A percentile compares a stretch with the other conserved stretches of the same genome.
Conservation (phyloP, 2,113 vertebrate species). For the Eulemur macaco region DNA sequence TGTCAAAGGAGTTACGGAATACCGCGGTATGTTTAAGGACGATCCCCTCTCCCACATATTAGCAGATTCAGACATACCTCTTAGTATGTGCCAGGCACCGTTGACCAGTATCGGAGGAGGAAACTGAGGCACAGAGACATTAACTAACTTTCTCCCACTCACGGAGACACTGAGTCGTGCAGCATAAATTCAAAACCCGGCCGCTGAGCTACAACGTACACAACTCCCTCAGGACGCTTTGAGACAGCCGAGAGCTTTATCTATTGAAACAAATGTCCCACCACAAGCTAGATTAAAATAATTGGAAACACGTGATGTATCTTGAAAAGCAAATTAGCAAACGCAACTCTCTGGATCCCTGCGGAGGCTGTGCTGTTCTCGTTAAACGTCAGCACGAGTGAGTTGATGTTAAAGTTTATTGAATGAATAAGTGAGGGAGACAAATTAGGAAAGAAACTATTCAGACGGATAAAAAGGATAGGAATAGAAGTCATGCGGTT, state of each 20-base stretch:
- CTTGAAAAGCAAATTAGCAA: background rate
- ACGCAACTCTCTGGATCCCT: background rate
- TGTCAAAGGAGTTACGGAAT: too few species aligned
- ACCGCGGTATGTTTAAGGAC: fast-evolving
- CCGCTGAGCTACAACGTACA: fast-evolving
- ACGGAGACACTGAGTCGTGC: too few species aligned
- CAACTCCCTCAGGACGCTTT: fast-evolving
- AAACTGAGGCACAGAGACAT: background rate
- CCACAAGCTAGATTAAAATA: background rate
- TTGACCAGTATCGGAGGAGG: background rate
- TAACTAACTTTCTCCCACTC: too few species aligned
- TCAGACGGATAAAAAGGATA: background rate
- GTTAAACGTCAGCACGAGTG: too few species aligned
- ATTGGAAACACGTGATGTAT: fast-evolving
- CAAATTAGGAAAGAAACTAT: background rate
- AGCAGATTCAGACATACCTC: background rate
- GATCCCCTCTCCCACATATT: fast-evolving
- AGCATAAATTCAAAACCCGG: background rate
- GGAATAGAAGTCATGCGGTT: background rate
- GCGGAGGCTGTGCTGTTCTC: background rate
- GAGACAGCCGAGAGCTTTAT: background rate
- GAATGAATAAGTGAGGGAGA: background rate
- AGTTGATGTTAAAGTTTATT: background rate
- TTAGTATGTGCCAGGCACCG: fast-evolving
- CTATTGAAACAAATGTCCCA: background rate